Percentiles rank a stretch among this genome's conserved stretches.
Evolutionary conservation across 2,797 vertebrate species (phyloP).

Genomic region (Hylomyscus alleni): DNA sequence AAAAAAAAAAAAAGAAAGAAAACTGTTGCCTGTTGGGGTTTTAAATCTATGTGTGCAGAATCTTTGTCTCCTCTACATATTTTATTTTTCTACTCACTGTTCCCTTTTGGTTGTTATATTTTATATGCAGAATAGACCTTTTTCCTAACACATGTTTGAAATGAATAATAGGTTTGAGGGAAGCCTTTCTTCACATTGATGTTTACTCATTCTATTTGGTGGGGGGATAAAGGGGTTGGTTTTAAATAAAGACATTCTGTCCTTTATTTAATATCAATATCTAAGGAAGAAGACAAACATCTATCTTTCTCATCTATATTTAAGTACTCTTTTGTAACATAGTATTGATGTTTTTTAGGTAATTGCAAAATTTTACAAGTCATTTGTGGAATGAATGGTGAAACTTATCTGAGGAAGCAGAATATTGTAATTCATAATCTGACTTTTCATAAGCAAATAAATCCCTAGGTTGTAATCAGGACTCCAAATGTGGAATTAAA

Average conservation of each 20-base stretch:
- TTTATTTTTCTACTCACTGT: constrained; percentile 83
- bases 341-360: constrained; percentile 85
- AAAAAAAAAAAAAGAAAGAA: constrained; percentile 68
- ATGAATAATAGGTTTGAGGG: constrained; percentile 82
- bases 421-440: constrained; percentile 89
- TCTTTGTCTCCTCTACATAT: constrained; percentile 78
- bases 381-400: constrained; percentile 83
- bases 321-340: constrained; percentile 85
- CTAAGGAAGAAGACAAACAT: constrained; percentile 81
- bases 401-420: constrained; percentile 82
- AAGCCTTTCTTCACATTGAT: constrained; percentile 72
- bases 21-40: constrained; percentile 70
- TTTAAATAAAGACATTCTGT: constrained; percentile 77
- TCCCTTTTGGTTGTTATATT: constrained; percentile 74
- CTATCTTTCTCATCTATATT: constrained; percentile 80
- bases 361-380: constrained; percentile 86
- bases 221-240: constrained; percentile 52
- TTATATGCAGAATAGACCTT: constrained; percentile 79
- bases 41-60: constrained; percentile 71
- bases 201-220: constrained; percentile 71
- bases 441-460: constrained; percentile 89
- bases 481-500: constrained; percentile 87
- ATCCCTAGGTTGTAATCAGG: constrained; percentile 87
- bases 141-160: constrained; percentile 81
- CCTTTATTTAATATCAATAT: constrained; percentile 64